phyloP scores from a whole-genome alignment of 37 sponge, comb jelly and placozoan genomes.

The Crambe crambe region DNA sequence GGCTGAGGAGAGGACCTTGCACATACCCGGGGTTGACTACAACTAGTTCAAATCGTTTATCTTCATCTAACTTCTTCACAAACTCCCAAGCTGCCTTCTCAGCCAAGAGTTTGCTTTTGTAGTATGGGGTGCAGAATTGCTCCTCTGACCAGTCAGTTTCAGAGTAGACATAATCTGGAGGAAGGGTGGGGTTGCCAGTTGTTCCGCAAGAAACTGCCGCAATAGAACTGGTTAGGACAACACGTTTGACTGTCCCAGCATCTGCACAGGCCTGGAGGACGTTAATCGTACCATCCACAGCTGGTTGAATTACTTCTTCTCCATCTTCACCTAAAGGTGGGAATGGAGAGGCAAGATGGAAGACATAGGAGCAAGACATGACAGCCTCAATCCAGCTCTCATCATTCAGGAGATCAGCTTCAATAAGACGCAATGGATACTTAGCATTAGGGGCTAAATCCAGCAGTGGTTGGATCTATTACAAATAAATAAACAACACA shows the following conservation, averaged over 20 bases:
- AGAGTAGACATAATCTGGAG: constrained; percentile 53
- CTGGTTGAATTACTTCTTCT: constrained; percentile 51
- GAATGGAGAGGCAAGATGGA: constrained; percentile 92
- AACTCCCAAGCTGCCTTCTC: constrained; percentile 91
- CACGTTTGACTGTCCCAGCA: constrained; percentile 79
- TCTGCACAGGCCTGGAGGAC: constrained; percentile 85
- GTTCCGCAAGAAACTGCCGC: constrained; percentile 74
- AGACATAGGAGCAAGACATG: constrained; percentile 76
- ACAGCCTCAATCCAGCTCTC: constrained; percentile 85
- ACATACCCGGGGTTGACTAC: constrained; percentile 74
- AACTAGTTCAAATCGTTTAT: constrained; percentile 81
- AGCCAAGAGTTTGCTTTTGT: constrained; percentile 82
- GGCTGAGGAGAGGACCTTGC: constrained; percentile 80
- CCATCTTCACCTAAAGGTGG: constrained; percentile 20
- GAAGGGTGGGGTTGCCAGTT: constrained; percentile 31
- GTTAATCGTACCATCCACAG: constrained; percentile 80
- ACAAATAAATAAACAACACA: not conserved
- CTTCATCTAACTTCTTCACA: constrained; percentile 45
- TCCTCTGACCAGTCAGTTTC: constrained; percentile 84
- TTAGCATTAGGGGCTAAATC: constrained; percentile 68
- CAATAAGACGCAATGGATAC: constrained; percentile 76
- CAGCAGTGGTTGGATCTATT: constrained; percentile 49
- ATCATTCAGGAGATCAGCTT: constrained; percentile 74
- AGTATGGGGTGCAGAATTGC: constrained; percentile 48
- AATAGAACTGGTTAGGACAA: constrained; percentile 88